Evolutionary conservation across 2,888 invertebrate genomes (phyloP), one percentile per base, ranked within the genome.

Genomic region (Taphrorychus bicolor): DNA sequence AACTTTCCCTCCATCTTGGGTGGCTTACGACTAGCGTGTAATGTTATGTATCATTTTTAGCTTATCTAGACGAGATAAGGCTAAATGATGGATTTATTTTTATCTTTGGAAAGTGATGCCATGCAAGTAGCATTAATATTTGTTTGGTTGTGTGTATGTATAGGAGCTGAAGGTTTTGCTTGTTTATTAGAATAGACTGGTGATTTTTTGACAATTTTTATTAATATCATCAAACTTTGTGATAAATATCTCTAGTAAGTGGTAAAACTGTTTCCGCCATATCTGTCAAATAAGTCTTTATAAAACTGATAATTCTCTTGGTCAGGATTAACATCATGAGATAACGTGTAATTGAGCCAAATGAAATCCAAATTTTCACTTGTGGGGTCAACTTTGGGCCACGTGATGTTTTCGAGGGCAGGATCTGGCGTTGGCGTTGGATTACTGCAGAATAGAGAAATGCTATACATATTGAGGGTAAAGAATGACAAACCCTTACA

Each of bases 321-420:
- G 17, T 45, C 42, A 11, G 57, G 61, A n/a, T 61, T 61, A n/a
- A 24, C 54, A 41, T 49, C 61, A n/a, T 11, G 9, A 21, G 52
- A 49, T 3, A 66, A 16, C n/a, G 61, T 57, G 21, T 14, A 14
- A 19, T 66, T 66, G 2, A 66, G 45, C 66, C 66, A 66, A 16
- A 42, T 56, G 18, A 24, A 66, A 19, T 59, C 51, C 2, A 66
- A 14, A 11, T 66, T 21, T 3, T 23, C 23, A 11, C 57, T 52
- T 14, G 4, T 18, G 2, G 57, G 14, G 23, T 66, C 48, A 7
- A 61, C 16, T 18, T 23, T 14, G 19, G 60, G 60, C 66, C 66
- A 66, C 3, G 58, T 57, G 2, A 66, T 54, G 52, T 66, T 66
- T 16, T 61, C 52, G 23, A 66, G 42, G 24, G 57, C 32, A 18